Base-by-base conservation (phyloP, 2,113 vertebrate genomes). In the Leucoraja erinaceus region DNA sequence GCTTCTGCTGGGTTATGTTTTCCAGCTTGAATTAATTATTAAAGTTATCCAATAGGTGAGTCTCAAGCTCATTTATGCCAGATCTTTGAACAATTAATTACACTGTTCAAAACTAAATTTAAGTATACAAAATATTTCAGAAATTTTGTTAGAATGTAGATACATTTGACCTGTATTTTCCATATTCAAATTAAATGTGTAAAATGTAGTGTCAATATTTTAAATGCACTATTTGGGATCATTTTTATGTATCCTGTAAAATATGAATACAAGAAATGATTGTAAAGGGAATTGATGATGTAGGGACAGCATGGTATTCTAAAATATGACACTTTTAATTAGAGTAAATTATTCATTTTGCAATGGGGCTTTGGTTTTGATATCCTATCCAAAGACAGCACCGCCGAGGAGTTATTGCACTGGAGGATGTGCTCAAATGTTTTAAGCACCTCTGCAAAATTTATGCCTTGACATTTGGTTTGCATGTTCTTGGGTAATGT, bases 21-120 rank as follows among this genome's bases (percentile, higher is more conserved):
- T 54, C n/a, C 33, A 72, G 38, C 68, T 72, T 72, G 90, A 9
- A 91, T 91, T 91, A 91, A 91, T 91, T 72, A 91, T 91, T 91
- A 14, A 54, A 74, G 90, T 91, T 70, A 70, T 47, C 16, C 38
- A 54, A 33, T 16, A 74, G 33, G 54, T 8, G 38, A 33, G 12
- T 74, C 33, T 9, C n/a, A 91, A 70, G 68, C 66, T 72, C 5
- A 56, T 59, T n/a, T 70, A 20, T 68, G 59, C 20, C 18, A 90
- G 61, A 12, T n/a, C 33, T 90, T 20, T 33, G 59, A 68, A 0
- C 63, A 90, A 61, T 31, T 90, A 22, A 11, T 66, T 66, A 14
- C 66, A n/a, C 84, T 68, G 28, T 33, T 66, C 84, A 90, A 90
- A 90, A 86, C 54, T 31, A 61, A 33, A 47, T 47, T 47, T 47